phyloP scores from a whole-genome alignment of 2,113 vertebrate genomes.

The Passer domesticus region DNA sequence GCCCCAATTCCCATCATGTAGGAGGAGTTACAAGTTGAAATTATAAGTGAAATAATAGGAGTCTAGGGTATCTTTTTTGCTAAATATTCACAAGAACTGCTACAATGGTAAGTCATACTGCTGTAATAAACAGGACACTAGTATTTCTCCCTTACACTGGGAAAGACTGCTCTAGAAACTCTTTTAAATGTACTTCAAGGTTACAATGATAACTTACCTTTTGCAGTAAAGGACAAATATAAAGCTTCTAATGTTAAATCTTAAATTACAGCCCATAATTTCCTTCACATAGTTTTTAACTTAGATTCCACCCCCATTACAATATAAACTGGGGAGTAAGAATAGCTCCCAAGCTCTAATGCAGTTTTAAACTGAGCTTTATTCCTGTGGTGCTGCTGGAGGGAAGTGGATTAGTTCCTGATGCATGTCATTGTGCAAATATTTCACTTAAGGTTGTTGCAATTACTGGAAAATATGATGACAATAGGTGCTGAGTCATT shows the following conservation, averaged over 20 bases:
- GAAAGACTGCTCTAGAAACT: background rate
- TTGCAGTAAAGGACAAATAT: background rate
- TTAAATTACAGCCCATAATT: background rate
- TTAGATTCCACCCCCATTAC: background rate
- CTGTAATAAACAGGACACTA: background rate
- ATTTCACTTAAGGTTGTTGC: conserved; percentile 11
- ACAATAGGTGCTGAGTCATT: background rate
- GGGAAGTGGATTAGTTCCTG: background rate
- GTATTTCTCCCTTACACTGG: background rate
- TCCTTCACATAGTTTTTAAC: background rate
- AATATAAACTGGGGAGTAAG: background rate
- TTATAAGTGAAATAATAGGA: background rate
- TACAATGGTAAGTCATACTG: background rate
- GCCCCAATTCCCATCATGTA: background rate
- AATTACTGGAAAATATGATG: conserved; percentile 39
- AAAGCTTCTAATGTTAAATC: background rate
- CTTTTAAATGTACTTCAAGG: background rate
- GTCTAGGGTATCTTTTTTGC: background rate
- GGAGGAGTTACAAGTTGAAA: background rate
- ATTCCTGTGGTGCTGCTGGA: background rate
- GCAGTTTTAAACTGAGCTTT: background rate
- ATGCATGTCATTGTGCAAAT: background rate
- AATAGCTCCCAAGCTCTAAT: background rate
- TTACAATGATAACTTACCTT: background rate
- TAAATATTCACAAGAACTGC: background rate